Base-by-base conservation (phyloP, 1,140 invertebrate species). In the Piezodorus guildinii region DNA sequence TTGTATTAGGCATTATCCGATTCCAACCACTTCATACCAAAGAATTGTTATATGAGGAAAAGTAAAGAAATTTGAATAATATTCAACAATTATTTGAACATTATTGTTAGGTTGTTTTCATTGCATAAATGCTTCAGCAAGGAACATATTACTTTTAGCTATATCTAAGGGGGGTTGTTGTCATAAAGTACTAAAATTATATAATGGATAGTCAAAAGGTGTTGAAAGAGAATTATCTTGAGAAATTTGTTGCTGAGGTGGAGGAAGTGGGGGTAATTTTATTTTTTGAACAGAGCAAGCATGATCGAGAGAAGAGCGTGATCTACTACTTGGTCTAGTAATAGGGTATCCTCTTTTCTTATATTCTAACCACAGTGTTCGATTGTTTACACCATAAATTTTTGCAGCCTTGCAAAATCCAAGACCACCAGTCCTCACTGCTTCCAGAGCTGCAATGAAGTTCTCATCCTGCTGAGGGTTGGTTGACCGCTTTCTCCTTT, bases 341-440 rank as follows among this genome's bases (percentile, higher is more conserved):
- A 86, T 84, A 1, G 86, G 85, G 71, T 90, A 90, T 0, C 88
- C 88, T 17, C 85, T 79, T 72, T 87, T 88, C 69, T 88, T 88
- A 70, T 89, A 90, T 69, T 91, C 87, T 16, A 90, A 76, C 88
- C 88, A 91, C 1, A 91, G 73, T 0, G 88, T 90, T 43, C 87
- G 78, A 74, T 89, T 90, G 74, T 90, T 91, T 1, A 90, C 87
- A 16, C 87, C 87, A 72, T 85, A 90, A 73, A 88, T 81, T 45
- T 85, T 77, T 0, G 87, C 88, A 9, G 87, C 87, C 69, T 89
- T 89, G 73, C 87, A 90, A 73, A 90, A 90, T 1, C 88, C 88
- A 65, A 90, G 88, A 19, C 86, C 85, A n/a, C 87, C 87, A 65
- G 83, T 83, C 17, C 87, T 78, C 0, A 90, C 87, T 1, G 87